These are phyloP conservation scores for Gallirallus australis DNA, from an alignment of 2,797 vertebrate genomes.

Conservation along the genomic window DNA sequence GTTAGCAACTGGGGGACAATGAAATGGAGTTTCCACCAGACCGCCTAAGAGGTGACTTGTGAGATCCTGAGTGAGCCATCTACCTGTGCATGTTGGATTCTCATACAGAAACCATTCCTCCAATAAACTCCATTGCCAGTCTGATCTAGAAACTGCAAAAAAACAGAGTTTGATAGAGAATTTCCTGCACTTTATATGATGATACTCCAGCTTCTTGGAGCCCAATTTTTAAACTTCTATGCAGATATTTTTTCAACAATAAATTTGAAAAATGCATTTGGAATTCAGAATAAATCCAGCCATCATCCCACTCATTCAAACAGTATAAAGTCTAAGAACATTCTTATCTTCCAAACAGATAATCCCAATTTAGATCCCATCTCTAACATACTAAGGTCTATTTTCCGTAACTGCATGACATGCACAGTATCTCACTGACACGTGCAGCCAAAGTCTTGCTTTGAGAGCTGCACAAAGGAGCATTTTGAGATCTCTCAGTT, in stretches of 20 bases:
- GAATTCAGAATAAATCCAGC: neutral
- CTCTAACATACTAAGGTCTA: neutral
- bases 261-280: neutral
- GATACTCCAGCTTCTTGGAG: neutral
- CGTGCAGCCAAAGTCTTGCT: neutral
- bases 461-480: neutral
- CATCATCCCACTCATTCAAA: neutral
- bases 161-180: fast-evolving
- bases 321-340: neutral
- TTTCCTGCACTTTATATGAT: neutral
- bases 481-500: neutral
- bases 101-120: neutral
- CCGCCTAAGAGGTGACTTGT: neutral
- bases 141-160: neutral
- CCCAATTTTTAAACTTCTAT: neutral
- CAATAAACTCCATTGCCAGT: neutral
- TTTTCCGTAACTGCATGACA: neutral
- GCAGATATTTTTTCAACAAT: neutral
- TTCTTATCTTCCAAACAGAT: neutral
- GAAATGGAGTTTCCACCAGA: neutral
- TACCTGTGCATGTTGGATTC: neutral
- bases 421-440: neutral
- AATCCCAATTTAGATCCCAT: neutral
- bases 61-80: neutral
- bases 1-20: neutral